These are phyloP conservation scores for Charanyca ferruginea DNA, from an alignment of 2,888 invertebrate species.

Conservation along the genomic window DNA sequence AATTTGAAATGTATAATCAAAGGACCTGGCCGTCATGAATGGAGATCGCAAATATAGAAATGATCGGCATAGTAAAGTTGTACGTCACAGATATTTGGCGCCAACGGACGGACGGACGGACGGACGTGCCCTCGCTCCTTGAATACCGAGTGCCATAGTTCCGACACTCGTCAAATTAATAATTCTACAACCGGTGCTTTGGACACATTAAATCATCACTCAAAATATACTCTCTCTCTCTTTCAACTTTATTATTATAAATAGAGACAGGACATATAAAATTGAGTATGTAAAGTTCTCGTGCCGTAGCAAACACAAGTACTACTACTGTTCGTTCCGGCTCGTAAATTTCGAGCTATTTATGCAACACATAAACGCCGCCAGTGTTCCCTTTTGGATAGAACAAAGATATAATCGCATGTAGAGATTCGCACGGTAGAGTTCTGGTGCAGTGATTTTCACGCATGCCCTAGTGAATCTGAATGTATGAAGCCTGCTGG, in stretches of 20 bases:
- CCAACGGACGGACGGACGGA: constrained; percentile 48
- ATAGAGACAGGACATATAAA: constrained; percentile 52
- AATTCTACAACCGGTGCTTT: constrained; percentile 71
- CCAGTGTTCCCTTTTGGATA: constrained; percentile 70
- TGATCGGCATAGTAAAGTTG: constrained; percentile 51
- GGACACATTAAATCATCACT: constrained; percentile 40
- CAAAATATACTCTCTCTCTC: constrained; percentile 48
- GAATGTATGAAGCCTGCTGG: constrained; percentile 14
- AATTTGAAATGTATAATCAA: constrained; percentile 50
- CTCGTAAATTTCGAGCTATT: constrained; percentile 74
- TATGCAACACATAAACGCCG: constrained; percentile 71
- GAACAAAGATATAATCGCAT: constrained; percentile 68
- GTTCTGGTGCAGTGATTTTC: constrained; percentile 65
- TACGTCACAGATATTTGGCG: constrained; percentile 61
- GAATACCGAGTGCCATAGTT: constrained; percentile 80
- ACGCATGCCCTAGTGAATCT: constrained; percentile 63
- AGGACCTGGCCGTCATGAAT: constrained; percentile 52
- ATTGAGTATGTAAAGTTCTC: constrained; percentile 52
- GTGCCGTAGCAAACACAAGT: constrained; percentile 41
- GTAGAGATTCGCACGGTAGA: constrained; percentile 63
- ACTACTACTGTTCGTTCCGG: constrained; percentile 63
- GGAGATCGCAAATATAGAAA: constrained; percentile 58
- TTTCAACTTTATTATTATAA: constrained; percentile 47
- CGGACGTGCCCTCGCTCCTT: constrained; percentile 52
- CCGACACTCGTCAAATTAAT: constrained; percentile 80